phyloP scores from a whole-genome alignment of 2,797 vertebrate genomes.

The Paramormyrops hopkinsi region DNA sequence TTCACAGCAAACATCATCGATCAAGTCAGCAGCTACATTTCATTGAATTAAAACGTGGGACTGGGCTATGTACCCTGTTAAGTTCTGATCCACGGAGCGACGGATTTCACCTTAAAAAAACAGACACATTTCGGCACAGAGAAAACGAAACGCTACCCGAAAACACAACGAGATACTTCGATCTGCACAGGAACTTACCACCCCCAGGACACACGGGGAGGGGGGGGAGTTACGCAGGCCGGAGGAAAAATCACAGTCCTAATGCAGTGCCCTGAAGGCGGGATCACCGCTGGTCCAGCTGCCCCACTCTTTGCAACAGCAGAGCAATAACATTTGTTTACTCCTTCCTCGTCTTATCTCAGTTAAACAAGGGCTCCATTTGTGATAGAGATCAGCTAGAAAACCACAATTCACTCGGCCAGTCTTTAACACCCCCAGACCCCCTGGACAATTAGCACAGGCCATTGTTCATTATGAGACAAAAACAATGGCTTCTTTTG shows the following conservation, averaged over 20 bases:
- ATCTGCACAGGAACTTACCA: background rate
- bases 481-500: conserved; percentile 31
- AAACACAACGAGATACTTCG: background rate
- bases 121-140: background rate
- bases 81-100: background rate
- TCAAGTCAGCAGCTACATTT: background rate
- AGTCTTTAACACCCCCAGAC: conserved; percentile 1
- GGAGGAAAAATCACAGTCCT: background rate
- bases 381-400: conserved; percentile 33
- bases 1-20: background rate
- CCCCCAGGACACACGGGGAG: background rate
- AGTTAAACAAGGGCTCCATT: conserved; percentile 14
- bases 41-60: background rate
- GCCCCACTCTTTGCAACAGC: background rate
- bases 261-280: background rate
- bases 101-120: background rate
- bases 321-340: conserved; percentile 23
- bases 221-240: background rate
- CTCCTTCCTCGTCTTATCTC: conserved; percentile 26
- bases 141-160: background rate
- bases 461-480: conserved; percentile 35
- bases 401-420: conserved; percentile 31
- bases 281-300: background rate
- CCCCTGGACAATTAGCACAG: conserved; percentile 20
- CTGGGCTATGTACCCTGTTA: background rate